These are phyloP conservation scores for Dromococcyx pavoninus DNA, from an alignment of 2,797 vertebrate species.

Conservation along the genomic window DNA sequence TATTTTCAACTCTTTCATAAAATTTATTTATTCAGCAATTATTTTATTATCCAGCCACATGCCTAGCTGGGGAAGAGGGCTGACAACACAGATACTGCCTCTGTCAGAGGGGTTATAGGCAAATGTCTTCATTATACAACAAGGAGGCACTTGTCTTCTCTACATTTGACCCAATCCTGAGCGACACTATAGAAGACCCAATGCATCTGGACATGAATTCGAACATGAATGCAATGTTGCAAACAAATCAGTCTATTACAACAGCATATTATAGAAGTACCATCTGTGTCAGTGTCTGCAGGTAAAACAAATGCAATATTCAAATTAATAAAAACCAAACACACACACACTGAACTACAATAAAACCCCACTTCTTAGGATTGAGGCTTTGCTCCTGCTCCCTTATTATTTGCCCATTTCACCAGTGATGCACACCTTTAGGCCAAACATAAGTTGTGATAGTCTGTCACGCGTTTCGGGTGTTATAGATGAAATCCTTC, in stretches of 20 bases:
- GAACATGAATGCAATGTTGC: not conserved
- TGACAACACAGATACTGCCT: not conserved
- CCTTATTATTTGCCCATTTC: constrained; percentile 6
- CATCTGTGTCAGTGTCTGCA: constrained; percentile 65
- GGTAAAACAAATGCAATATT: constrained; percentile 58
- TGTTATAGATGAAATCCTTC: constrained; percentile 74
- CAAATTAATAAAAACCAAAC: not conserved
- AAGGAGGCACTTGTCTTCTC: not conserved
- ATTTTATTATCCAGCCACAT: not conserved
- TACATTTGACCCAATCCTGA: not conserved
- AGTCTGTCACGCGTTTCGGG: constrained; percentile 46
- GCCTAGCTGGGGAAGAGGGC: not conserved
- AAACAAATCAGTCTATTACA: constrained; percentile 30
- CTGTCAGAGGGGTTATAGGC: not conserved
- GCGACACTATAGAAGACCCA: not conserved
- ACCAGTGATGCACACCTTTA: constrained; percentile 55
- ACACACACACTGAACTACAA: not conserved
- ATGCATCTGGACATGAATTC: constrained; percentile 12
- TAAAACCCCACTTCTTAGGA: not conserved
- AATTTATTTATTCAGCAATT: not conserved
- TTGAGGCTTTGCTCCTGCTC: not conserved
- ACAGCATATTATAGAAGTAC: constrained; percentile 19
- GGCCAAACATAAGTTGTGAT: constrained; percentile 70
- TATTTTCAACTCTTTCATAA: not conserved
- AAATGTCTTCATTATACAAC: constrained; percentile 12